These are phyloP conservation scores for Pyrrhia umbra DNA, from an alignment of 2,888 invertebrate genomes.

Conservation along the genomic window DNA sequence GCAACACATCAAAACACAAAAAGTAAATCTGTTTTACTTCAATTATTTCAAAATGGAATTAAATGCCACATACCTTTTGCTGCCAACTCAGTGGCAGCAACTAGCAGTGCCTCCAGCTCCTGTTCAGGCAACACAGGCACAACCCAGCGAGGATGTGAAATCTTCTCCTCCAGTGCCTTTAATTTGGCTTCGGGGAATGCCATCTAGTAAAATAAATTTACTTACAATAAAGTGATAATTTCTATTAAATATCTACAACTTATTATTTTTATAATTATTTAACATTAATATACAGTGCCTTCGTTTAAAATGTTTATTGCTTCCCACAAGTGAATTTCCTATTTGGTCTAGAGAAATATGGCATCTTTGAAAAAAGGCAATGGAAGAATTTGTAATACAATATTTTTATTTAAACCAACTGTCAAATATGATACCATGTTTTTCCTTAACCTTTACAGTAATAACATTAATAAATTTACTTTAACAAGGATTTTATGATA, in stretches of 20 bases:
- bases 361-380: no score
- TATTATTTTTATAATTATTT: not conserved
- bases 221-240: not conserved
- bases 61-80: conserved; percentile 91
- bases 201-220: conserved; percentile 72
- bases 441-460: no score
- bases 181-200: conserved; percentile 96
- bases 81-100: conserved; percentile 96
- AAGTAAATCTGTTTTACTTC: not conserved
- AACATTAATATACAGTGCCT: not conserved
- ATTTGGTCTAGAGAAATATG: not conserved
- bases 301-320: not conserved
- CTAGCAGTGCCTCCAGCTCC: conserved; percentile 97
- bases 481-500: not conserved
- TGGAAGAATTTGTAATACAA: not conserved
- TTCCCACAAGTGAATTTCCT: not conserved
- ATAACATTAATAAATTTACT: not conserved
- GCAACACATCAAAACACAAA: not conserved
- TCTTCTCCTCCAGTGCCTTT: conserved; percentile 97
- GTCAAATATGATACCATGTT: no score
- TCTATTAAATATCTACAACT: not conserved
- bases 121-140: conserved; percentile 99
- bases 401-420: not conserved
- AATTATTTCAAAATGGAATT: conserved; percentile 9
- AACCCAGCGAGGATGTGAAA: conserved; percentile 98